phyloP scores from a whole-genome alignment of 2,113 vertebrate genomes.

The Eulemur rufifrons region DNA sequence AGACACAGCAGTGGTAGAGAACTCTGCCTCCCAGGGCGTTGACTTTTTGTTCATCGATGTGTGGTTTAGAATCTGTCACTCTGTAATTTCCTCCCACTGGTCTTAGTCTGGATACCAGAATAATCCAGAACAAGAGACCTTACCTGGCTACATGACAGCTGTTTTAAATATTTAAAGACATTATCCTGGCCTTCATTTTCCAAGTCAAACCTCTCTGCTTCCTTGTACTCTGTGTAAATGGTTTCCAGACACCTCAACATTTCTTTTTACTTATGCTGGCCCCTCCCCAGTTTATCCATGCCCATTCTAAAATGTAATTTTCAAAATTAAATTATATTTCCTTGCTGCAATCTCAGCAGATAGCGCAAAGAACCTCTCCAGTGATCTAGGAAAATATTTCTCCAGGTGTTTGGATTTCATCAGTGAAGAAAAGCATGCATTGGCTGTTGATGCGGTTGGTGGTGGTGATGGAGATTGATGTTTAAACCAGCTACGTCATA shows the following conservation, averaged over 20 bases:
- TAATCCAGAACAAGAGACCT: neutral
- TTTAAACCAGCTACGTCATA: neutral
- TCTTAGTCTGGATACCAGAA: neutral
- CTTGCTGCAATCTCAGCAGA: neutral
- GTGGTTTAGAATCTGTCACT: neutral
- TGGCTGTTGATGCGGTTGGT: neutral
- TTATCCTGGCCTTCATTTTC: neutral
- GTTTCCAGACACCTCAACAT: neutral
- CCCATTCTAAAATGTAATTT: neutral
- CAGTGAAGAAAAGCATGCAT: neutral
- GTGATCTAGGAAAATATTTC: neutral
- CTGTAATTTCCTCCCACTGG: neutral
- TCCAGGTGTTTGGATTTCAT: neutral
- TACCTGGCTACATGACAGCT: neutral
- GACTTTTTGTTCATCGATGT: neutral
- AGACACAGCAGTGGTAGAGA: neutral
- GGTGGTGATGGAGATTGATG: neutral
- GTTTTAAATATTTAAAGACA: constrained; percentile 42
- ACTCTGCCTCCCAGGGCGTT: neutral
- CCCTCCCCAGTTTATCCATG: neutral
- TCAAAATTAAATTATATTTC: neutral
- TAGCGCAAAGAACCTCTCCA: neutral
- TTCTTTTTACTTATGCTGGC: neutral
- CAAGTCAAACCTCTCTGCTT: neutral
- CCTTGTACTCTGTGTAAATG: neutral